Base-by-base conservation (phyloP, 2,888 invertebrate species). In the Clepsis dumicolana region DNA sequence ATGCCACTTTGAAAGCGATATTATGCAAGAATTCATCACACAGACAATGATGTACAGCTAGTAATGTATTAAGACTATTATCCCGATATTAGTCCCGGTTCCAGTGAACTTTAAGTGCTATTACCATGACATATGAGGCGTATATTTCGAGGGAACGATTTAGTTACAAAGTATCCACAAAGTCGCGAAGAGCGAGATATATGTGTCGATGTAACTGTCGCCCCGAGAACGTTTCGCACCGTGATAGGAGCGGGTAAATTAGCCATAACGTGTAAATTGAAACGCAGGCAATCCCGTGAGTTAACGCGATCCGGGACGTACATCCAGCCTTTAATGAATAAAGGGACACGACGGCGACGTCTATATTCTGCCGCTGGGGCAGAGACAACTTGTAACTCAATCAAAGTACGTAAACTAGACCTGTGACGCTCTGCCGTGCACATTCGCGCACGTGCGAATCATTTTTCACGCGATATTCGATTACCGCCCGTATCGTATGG, bases 191-290 rank as follows among this genome's bases (percentile, higher is more conserved):
- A 63, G 54, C 60, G 53, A 53, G 16, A 29, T 66, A 35, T 44
- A 38, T 3, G 29, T 53, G 53, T n/a, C 38, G 27, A 50, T 27
- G 12, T 57, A 38, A 38, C 32, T 48, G 44, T 29, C 63, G 56
- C 24, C 14, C 25, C 27, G 50, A 32, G 24, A 29, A 54, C 64
- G 48, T 66, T 67, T 63, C 57, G 29, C 61, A 29, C 61, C 61
- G 52, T 61, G 48, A 54, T 16, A 50, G 59, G 29, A 73, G 74
- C 74, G 77, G 77, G 80, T 80, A 85, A 87, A 88, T 88, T 87
- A 87, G 85, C 83, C 81, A 80, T 85, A 83, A 81, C 83, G 80
- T 84, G 84, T 80, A 86, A 85, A 89, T 87, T 87, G 85, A 84
- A 86, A 85, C 81, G 82, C 79, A 75, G 80, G 82, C 82, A 82